These are phyloP conservation scores for Mercenaria mercenaria DNA, from an alignment of 1,140 invertebrate species.

Conservation along the genomic window DNA sequence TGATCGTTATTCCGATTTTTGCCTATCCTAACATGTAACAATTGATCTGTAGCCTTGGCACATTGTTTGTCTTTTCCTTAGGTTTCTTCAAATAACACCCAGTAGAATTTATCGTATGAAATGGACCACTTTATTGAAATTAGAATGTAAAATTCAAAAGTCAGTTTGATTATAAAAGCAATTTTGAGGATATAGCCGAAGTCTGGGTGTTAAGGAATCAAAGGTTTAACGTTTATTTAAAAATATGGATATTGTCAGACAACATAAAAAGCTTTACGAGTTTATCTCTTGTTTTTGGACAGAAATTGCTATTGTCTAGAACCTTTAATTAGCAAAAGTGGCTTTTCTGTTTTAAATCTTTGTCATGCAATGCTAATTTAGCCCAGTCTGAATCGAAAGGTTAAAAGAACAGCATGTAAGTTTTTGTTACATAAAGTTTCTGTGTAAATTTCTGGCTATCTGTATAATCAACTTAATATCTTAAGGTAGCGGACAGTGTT, in stretches of 20 bases:
- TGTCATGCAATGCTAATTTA: not conserved
- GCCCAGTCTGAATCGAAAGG: not conserved
- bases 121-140: not conserved
- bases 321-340: constrained; percentile 5
- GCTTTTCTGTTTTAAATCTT: not conserved
- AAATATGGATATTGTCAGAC: not conserved
- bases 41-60: not conserved
- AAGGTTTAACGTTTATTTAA: too few relatives aligned
- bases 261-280: not conserved
- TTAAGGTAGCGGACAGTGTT: too few relatives aligned
- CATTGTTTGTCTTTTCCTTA: not conserved
- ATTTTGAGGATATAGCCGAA: not conserved
- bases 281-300: not conserved
- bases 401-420: not conserved
- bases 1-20: constrained; percentile 18
- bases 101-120: not conserved
- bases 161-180: not conserved
- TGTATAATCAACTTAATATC: too few relatives aligned
- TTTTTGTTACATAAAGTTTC: too few relatives aligned
- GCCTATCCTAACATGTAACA: not conserved
- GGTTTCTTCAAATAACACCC: not conserved
- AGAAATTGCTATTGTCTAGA: not conserved
- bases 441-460: too few relatives aligned
- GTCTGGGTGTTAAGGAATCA: not conserved
- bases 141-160: not conserved